Evolutionary conservation across 2,113 vertebrate species (phyloP), one percentile per base, ranked within the genome.

Genomic region (Megaptera novaeangliae): DNA sequence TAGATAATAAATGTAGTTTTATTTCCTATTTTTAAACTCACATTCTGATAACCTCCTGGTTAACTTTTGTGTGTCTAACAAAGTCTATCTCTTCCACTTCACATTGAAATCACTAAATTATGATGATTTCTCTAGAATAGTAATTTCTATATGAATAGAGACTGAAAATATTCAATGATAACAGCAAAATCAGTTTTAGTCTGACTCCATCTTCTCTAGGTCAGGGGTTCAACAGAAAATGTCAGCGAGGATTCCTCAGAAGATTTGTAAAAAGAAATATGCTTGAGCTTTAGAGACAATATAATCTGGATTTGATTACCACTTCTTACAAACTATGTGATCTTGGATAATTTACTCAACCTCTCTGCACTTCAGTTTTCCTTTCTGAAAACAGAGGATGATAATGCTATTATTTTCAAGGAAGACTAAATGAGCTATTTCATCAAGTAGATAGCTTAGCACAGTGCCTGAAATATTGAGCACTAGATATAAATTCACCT

Each of bases 1-100:
- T 78, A 80, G 91, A 95, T 87, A 94, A 93, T 94, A 95, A 98
- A 57, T 93, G 64, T 96, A 36, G 66, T 78, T 96, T 96, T 95
- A 90, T 89, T 95, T 92, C 49, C n/a, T 80, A 94, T 93, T 95
- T 97, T 93, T 88, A 49, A 97, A 78, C 20, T 77, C 68, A 92
- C 2, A n/a, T 89, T 90, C 84, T 78, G 94, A 88, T 97, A 97
- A 97, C 96, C 94, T 96, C 44, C 49, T 96, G 61, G n/a, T 82
- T 94, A 92, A 96, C 92, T 89, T 96, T 71, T 94, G 39, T 95
- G 27, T 85, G 94, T 84, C 78, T 94, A 92, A 95, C 83, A 96
- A 98, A 95, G 71, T 8, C 68, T 86, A 34, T 64, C 57, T 93
- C 44, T 95, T 64, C 20, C 6, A 91, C 34, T 98, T 93, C 20